Base-by-base conservation (phyloP, 2,888 invertebrate species). In the Neoscelio sp. region DNA sequence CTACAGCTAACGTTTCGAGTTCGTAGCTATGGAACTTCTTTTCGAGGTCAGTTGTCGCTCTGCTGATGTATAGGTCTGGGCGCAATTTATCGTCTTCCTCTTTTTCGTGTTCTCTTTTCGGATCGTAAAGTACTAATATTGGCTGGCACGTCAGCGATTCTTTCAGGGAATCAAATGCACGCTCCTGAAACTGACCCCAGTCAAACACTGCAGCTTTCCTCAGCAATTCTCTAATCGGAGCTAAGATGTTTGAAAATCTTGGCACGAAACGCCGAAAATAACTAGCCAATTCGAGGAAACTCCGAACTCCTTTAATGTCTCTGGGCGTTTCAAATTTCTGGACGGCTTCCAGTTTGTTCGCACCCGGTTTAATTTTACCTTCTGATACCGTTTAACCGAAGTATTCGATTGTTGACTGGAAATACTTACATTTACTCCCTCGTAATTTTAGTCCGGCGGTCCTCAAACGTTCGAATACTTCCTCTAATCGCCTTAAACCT, bases 1-100 rank as follows among this genome's bases (percentile, higher is more conserved):
- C 85, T 0, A 90, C 84, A 0, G 88, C 89, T n/a, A 90, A 73
- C 2, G 83, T 84, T 64, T 90, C 87, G 4, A 86, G 64, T 35
- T 91, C 90, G 23, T 86, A 87, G 0, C 85, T 84, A 26, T 86
- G 86, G 38, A 87, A 89, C 28, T 83, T 85, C 13, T 68, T 60
- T 78, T 91, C 90, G 0, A 28, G 12, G 2, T 50, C 50, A 1
- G 38, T 38, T 1, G 50, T 64, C 17, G 13, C 26, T 17, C 50
- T 50, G 17, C 62, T 62, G 15, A 15, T 50, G 20, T 38, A 64
- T 6, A 17, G 17, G 0, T 38, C 64, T 2, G 64, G 64, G 8
- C 40, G 64, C 23, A 30, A 5, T 1, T 12, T 8, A 0, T 20
- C 38, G 17, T 38, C 50, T 8, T 4, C 23, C 7, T 26, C 38